Base-by-base conservation (phyloP, 2,888 invertebrate species). In the Epistrophe eligans region DNA sequence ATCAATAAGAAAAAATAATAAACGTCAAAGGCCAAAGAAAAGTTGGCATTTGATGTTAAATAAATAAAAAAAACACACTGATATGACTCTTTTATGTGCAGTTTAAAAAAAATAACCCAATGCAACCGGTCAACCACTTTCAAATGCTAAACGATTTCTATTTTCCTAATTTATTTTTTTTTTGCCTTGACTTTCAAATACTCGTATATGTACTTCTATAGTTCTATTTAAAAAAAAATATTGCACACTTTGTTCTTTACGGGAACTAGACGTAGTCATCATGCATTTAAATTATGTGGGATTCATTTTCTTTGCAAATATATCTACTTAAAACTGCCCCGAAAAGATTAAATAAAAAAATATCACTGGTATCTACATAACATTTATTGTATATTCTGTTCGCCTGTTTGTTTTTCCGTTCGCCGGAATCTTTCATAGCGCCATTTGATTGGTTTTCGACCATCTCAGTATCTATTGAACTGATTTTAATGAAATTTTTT, bases 21-120 rank as follows among this genome's bases (percentile, higher is more conserved):
- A 43, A 19, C 58, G 28, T 79, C 38, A 38, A 81, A 82, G 66
- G 72, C 60, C 19, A 62, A 28, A 43, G 43, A 62, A 43, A 24
- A 35, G 19, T 74, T 74, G 35, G 11, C 28, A 45, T 67, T 45
- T 62, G 13, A 62, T 9, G 40, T 62, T 62, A 43, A 62, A 43
- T 43, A 43, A 43, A 62, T 24, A 60, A 13, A 40, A 40, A 40
- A 7, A 58, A 58, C 5, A n/a, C 35, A 11, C 38, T 58, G 17
- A 35, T 38, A 38, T 9, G 24, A 58, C 8, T 55, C 7, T 32
- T 58, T 4, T 38, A 19, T 38, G 7, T 35, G 58, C 17, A 19
- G 58, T 13, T 35, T 9, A n/a, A 19, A 19, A 60, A 38, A 35
- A 60, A 38, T 1, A 58, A 35, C 17, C 17, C 5, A 60, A 60